Evolutionary conservation across 2,888 invertebrate species (phyloP), one percentile per base, ranked within the genome.

Genomic region (Morinoia aosen): DNA sequence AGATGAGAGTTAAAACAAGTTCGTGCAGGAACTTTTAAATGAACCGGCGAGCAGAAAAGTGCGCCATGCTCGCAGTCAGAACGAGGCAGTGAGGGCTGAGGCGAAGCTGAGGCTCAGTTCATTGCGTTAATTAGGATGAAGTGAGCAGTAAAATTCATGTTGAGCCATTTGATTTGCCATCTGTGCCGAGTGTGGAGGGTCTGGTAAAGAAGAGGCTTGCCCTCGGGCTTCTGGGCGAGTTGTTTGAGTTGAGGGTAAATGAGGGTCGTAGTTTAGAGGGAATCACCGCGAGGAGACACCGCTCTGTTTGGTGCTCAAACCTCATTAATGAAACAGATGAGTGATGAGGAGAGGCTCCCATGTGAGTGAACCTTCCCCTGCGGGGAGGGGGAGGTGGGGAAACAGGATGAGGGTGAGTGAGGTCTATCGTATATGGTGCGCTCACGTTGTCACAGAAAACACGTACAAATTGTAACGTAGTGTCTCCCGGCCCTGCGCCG

Each of bases 181-280:
- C 90, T 90, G 90, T 40, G 90, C 90, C 48, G 90, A 90, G 12
- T 40, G 90, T 48, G 7, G 14, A 90, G 90, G 40, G 90, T 48
- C 48, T 39, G 40, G 40, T 16, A 90, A 90, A 90, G 90, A 90
- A 90, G 90, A 39, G 90, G 90, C 48, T 90, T 90, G 33, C 90
- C 90, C 90, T 90, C 40, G 90, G 76, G 76, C 76, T 76, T 10
- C 25, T 76, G 76, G 76, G 76, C 90, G 90, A 90, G 90, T 90
- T 93, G 93, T 93, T 93, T 93, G 56, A 93, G 56, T 48, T 57
- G 93, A 93, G 93, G 93, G 93, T 39, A 93, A 90, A 93, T 93
- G 93, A 93, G 93, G 57, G 93, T 93, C 93, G 93, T 93, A 93
- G 93, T 93, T 93, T 93, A 93, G 93, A 93, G 93, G 93, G 93